Base-by-base conservation (phyloP, 2,797 vertebrate species). In the Pangasius djambal region DNA sequence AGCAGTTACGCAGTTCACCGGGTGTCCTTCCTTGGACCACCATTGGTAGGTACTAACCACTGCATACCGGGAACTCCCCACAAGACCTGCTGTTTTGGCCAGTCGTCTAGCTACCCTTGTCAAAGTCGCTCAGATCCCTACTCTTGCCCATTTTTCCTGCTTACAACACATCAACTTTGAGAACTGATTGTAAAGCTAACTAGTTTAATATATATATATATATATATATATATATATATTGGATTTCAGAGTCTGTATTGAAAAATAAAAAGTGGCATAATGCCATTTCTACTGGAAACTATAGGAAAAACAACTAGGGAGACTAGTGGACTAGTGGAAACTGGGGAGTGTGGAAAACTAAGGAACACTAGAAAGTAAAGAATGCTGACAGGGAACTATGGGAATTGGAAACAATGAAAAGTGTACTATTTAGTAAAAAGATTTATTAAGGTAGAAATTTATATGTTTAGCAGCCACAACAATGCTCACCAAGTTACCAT, bases 381-480 rank as follows among this genome's bases (percentile, higher is more conserved):
- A 75, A 75, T 75, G 74, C 74, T 77, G 44, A 77, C 28, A 16
- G 25, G 7, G 8, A 77, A 25, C 72, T 4, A 25, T 50, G 75
- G 48, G 75, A 52, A 77, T 1, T 50, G 25, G n/a, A 79, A 79
- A 79, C n/a, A 79, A n/a, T 20, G 50, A 34, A 55, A 44, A 16
- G 6, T 28, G 59, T 4, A 48, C 25, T 65, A 13, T 65, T 20
- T 65, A n/a, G 25, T 10, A 65, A 63, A n/a, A 44, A 8, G 25
- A 48, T 83, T 83, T 48, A 83, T 83, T n/a, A 10, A n/a, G 59
- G 82, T 48, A n/a, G 28, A 83, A 48, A 48, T 34, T 40, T 37
- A 40, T 40, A 59, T 25, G 34, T 34, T 57, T 31, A 61, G 34
- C 55, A 16, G 10, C 12, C 57, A 25, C 20, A 83, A 44, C 79